Base-by-base conservation (phyloP, 1,140 invertebrate genomes). In the Drosophila ambigua region DNA sequence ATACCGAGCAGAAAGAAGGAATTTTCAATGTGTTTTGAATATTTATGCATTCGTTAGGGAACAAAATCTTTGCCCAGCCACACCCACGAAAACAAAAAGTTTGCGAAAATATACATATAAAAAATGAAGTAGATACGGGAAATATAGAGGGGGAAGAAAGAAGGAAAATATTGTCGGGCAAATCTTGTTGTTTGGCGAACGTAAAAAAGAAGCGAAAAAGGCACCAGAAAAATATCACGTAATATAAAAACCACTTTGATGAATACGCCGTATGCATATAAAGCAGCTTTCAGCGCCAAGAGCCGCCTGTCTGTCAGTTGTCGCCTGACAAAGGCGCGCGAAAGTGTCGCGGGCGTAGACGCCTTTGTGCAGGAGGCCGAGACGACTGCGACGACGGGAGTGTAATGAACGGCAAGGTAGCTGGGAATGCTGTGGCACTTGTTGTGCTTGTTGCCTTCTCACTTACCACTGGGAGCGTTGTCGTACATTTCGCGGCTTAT, bases 221-320 rank as follows among this genome's bases (percentile, higher is more conserved):
- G 73, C 82, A 77, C 67, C 72, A 57, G 57, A 88, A 87, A 39
- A 87, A 88, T 88, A 88, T 88, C 83, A 87, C 83, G 83, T 87
- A 87, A 88, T 87, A 90, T 77, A 85, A 90, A 90, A 90, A 87
- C 81, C 85, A 90, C 85, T 90, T 90, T 90, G 85, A 90, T 90
- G 85, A 85, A 90, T 90, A 90, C 85, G 85, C 85, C 68, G 63
- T 73, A 76, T 88, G 83, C 83, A 87, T 87, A 88, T 79, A 80
- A 88, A 88, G 65, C 76, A 88, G 77, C 67, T 67, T 61, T 77
- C 67, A 61, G 46, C 60, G 5, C 39, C n/a, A 35, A 63, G 64
- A 53, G 49, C 35, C 26, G 54, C 31, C 59, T 45, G 68, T 50
- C 74, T 62, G 55, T 75, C 79, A 67, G 39, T 55, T 28, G 5